phyloP scores from a whole-genome alignment of 1,140 invertebrate genomes.

The Pemphigus obesinymphae region DNA sequence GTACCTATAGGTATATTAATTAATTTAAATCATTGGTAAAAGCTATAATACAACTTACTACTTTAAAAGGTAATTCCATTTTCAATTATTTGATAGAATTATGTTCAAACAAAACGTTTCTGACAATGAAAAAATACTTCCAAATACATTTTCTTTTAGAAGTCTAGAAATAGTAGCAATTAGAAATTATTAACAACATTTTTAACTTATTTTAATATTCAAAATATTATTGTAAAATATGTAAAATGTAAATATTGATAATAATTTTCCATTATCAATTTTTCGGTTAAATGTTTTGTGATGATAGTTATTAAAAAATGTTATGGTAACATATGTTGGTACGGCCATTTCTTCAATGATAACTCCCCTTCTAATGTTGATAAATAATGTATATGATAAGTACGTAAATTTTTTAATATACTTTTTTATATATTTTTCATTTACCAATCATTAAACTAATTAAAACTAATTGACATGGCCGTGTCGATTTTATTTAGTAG shows the following conservation, averaged over 20 bases:
- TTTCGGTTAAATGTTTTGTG: too few relatives aligned
- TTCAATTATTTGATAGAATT: neutral
- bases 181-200: too few relatives aligned
- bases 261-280: too few relatives aligned
- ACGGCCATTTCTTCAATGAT: neutral
- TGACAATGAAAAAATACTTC: too few relatives aligned
- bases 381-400: constrained; percentile 33
- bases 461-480: constrained; percentile 14
- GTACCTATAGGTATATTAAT: neutral
- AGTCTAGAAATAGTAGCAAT: too few relatives aligned
- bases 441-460: constrained; percentile 25
- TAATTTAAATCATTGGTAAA: neutral
- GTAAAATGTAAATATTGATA: too few relatives aligned
- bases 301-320: too few relatives aligned
- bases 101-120: too few relatives aligned
- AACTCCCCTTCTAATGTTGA: constrained; percentile 17
- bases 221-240: too few relatives aligned
- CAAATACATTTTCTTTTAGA: too few relatives aligned
- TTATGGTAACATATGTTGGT: too few relatives aligned
- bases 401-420: neutral
- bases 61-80: neutral
- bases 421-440: constrained; percentile 12
- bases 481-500: neutral
- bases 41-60: neutral
- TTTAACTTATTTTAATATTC: too few relatives aligned